Base-by-base conservation (phyloP, 2,797 vertebrate species). In the Bovichtus diacanthus region DNA sequence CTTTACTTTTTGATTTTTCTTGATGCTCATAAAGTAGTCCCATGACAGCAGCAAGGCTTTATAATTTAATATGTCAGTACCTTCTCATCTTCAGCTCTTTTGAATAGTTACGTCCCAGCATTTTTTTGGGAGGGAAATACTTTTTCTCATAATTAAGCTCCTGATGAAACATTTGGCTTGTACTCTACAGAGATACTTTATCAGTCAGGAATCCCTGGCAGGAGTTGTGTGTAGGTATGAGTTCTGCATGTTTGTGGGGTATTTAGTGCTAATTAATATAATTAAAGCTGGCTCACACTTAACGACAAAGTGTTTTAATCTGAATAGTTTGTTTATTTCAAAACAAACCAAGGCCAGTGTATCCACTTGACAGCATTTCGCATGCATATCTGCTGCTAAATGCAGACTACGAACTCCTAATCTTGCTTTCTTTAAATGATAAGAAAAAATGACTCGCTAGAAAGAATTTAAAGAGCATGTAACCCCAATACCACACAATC, bases 121-220 rank as follows among this genome's bases (percentile, higher is more conserved):
- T 78, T 80, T 34, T 34, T 72, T 64, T 49, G 27, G 73, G 70
- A 68, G 59, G 23, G 34, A 49, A 80, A 61, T 59, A 6, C 27
- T 63, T 66, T 59, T 72, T 39, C 43, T 84, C 69, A 77, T 81
- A 89, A 91, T 90, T 85, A 88, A 63, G 67, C 69, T 76, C 27
- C 25, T 71, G 80, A 78, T 87, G 68, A 85, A 89, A 87, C 41
- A 65, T 47, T 77, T 81, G 76, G 77, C 86, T 80, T 55, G 4
- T 39, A 47, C 61, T 82, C 74, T 36, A 50, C 58, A 53, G 56
- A 81, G 67, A 85, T 65, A 78, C 49, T 85, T 88, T 64, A 78
- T 83, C 80, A 66, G 63, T 79, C 19, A 83, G 85, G 60, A 82
- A 77, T 82, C 83, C 76, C 79, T 90, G 84, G 87, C 84, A 83